Evolutionary conservation across 2,888 invertebrate genomes (phyloP).

Genomic region (Emmelina monodactyla): DNA sequence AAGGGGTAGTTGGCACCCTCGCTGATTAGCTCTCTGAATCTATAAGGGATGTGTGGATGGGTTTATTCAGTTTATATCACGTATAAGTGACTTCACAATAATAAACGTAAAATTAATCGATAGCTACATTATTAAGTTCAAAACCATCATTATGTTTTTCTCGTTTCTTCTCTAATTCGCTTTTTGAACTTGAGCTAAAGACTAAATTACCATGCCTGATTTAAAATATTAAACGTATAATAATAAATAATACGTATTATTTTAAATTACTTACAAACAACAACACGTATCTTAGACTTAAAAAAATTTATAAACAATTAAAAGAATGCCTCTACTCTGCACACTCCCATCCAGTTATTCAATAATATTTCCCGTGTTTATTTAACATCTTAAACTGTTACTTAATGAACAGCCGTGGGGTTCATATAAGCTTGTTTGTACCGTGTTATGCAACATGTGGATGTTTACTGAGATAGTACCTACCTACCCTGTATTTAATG

Average conservation of each 20-base stretch:
- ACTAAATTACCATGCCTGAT: too few species aligned
- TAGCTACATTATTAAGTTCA: too few species aligned
- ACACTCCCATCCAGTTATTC: slow-evolving; percentile 43
- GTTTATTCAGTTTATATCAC: slow-evolving; percentile 25
- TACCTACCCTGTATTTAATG: too few species aligned
- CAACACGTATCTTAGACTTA: background rate
- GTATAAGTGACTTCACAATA: too few species aligned
- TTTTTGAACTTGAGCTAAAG: too few species aligned
- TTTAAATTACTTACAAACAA: too few species aligned
- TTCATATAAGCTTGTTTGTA: slow-evolving; percentile 33
- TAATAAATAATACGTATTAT: too few species aligned
- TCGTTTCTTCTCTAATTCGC: too few species aligned
- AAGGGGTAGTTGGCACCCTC: slow-evolving; percentile 56
- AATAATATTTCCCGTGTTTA: slow-evolving; percentile 61
- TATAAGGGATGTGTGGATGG: slow-evolving; percentile 43
- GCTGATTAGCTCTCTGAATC: slow-evolving; percentile 61
- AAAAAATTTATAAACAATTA: background rate
- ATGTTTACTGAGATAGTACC: background rate
- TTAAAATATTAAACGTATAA: too few species aligned
- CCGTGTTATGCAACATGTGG: slow-evolving; percentile 24
- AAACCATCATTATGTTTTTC: too few species aligned
- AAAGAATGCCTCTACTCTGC: slow-evolving; percentile 15
- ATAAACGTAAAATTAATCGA: too few species aligned
- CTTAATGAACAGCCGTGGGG: slow-evolving; percentile 49
- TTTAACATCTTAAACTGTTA: slow-evolving; percentile 61